Evolutionary conservation across 1,140 invertebrate species (phyloP).

Genomic region (Drosophila tani): DNA sequence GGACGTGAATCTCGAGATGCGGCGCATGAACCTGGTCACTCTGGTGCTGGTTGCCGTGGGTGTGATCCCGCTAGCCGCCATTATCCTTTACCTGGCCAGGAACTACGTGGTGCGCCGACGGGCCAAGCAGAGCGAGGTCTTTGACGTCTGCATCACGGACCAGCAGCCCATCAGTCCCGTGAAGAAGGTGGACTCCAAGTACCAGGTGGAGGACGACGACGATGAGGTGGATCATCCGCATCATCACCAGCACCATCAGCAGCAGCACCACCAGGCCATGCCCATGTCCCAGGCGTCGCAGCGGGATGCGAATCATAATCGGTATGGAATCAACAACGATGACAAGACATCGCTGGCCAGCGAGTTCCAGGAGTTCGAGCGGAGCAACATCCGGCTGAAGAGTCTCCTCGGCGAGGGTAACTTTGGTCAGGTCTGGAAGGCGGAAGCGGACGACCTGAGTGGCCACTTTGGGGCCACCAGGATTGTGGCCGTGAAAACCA

Average conservation of each 20-base stretch:
- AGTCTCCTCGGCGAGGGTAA: constrained; percentile 93
- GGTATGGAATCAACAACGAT: constrained; percentile 57
- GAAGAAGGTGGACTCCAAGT: constrained; percentile 79
- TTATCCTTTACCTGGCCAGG: constrained; percentile 86
- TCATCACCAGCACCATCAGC: constrained; percentile 73
- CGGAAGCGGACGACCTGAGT: constrained; percentile 91
- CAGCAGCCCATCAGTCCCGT: constrained; percentile 84
- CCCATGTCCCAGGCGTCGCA: constrained; percentile 35
- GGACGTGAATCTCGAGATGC: constrained; percentile 86
- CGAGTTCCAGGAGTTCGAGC: constrained; percentile 90
- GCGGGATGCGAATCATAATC: constrained; percentile 77
- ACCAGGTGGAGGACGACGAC: constrained; percentile 75
- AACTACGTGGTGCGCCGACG: constrained; percentile 86
- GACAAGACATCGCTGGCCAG: constrained; percentile 76
- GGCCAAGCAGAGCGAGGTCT: constrained; percentile 87
- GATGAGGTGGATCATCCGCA: constrained; percentile 86
- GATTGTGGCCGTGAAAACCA: constrained; percentile 93
- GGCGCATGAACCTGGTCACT: constrained; percentile 86
- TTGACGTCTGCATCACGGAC: constrained; percentile 87
- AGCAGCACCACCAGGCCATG: constrained; percentile 49
- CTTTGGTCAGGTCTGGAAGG: constrained; percentile 95
- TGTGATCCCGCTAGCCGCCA: constrained; percentile 87
- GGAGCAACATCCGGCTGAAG: constrained; percentile 91
- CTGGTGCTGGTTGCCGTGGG: constrained; percentile 87
- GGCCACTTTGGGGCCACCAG: constrained; percentile 91